Conservation (phyloP, 2,888 invertebrate genomes). For the Agonum fuliginosum region DNA sequence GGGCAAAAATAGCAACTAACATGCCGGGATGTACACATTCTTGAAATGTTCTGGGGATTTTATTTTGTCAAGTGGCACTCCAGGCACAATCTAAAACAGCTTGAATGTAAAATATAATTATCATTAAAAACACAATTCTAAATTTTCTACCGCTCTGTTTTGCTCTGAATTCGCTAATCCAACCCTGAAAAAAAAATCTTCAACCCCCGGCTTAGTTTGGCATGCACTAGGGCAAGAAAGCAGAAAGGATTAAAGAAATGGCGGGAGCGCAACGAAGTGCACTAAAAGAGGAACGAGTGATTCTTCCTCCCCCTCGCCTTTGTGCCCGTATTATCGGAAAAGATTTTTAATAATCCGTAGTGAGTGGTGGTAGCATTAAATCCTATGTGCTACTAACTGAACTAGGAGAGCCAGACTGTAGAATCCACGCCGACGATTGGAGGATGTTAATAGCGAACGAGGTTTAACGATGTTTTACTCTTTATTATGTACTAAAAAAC, state of each 20-base stretch:
- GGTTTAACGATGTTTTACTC: background rate
- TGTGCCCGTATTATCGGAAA: conserved; percentile 62
- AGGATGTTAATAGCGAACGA: background rate
- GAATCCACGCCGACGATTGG: background rate
- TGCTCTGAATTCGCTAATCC: too few relatives aligned
- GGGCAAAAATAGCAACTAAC: too few relatives aligned
- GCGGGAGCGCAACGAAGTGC: background rate
- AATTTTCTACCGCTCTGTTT: too few relatives aligned
- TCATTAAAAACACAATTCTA: too few relatives aligned
- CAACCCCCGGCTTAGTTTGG: too few relatives aligned
- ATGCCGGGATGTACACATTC: too few relatives aligned
- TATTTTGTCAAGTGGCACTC: too few relatives aligned
- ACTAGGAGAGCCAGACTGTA: background rate
- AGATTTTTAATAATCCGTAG: conserved; percentile 65
- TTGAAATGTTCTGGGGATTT: too few relatives aligned
- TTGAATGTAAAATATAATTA: too few relatives aligned
- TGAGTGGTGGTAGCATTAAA: conserved; percentile 65
- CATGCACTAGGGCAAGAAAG: too few relatives aligned
- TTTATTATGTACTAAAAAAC: background rate
- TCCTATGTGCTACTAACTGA: conserved; percentile 50
- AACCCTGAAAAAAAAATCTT: too few relatives aligned
- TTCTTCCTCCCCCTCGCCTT: conserved; percentile 57
- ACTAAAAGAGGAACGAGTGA: conserved; percentile 34
- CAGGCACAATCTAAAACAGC: too few relatives aligned
- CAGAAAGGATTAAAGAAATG: conserved; percentile 44